Evolutionary conservation across 2,797 vertebrate genomes (phyloP).

Genomic region (Anomalospiza imberbis): DNA sequence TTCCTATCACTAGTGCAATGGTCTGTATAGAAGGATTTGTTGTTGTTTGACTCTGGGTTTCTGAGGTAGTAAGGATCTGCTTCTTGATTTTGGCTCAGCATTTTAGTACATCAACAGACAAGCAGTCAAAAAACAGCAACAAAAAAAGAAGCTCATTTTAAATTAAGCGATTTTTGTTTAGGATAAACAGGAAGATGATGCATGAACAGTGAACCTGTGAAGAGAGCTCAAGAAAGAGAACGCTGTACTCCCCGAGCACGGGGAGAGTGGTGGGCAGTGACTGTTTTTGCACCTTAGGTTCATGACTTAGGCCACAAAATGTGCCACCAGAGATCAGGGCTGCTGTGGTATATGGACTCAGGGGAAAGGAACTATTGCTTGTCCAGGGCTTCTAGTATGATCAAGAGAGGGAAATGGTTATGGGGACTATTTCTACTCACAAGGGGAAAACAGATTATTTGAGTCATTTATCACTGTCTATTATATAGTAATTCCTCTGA

Average conservation of each 20-base stretch:
- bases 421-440: neutral
- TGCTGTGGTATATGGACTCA: neutral
- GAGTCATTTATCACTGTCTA: neutral
- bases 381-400: neutral
- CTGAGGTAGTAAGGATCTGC: neutral
- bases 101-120: neutral
- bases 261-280: neutral
- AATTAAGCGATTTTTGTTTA: neutral
- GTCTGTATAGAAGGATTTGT: neutral
- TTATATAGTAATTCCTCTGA: neutral
- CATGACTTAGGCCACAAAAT: neutral
- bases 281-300: neutral
- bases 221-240: neutral
- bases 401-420: neutral
- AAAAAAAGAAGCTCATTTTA: neutral
- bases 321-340: neutral
- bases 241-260: neutral
- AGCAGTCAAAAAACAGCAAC: neutral
- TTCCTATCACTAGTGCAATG: neutral
- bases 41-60: neutral
- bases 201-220: neutral
- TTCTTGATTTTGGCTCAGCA: neutral
- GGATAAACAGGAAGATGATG: neutral
- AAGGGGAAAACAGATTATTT: conserved; percentile 13
- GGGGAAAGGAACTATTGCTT: neutral